Conservation (phyloP, 2,888 invertebrate genomes). For the Scotopteryx bipunctaria region DNA sequence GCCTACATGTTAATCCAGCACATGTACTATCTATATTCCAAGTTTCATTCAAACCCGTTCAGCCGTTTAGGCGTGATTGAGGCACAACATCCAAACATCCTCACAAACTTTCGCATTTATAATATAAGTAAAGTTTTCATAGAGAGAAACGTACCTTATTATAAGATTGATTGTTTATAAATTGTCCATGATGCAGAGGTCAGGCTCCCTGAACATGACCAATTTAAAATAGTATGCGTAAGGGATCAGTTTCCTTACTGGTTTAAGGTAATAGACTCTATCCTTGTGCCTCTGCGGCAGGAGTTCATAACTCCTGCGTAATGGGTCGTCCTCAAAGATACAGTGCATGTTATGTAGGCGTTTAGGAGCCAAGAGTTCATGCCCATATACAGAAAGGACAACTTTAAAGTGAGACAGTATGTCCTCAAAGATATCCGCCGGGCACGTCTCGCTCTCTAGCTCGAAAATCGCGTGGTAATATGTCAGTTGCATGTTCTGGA, state of each 20-base stretch:
- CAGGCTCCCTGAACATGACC: not conserved
- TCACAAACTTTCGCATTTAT: too few relatives aligned
- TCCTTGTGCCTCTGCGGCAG: not conserved
- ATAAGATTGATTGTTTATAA: not conserved
- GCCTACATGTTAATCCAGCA: too few relatives aligned
- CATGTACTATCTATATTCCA: too few relatives aligned
- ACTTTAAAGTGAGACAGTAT: constrained; percentile 2
- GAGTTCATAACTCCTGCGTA: not conserved
- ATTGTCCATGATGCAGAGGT: constrained; percentile 12
- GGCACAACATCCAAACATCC: too few relatives aligned
- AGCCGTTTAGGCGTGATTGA: too few relatives aligned
- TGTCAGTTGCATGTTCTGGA: constrained; percentile 16
- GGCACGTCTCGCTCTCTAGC: not conserved
- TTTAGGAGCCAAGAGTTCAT: not conserved
- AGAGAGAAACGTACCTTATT: not conserved
- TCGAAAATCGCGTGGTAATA: constrained; percentile 17
- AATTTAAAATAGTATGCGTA: constrained; percentile 3
- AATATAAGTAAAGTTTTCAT: too few relatives aligned
- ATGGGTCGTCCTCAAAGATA: constrained; percentile 18
- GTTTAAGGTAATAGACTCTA: not conserved
- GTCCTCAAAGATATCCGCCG: constrained; percentile 8
- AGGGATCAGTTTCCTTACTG: not conserved
- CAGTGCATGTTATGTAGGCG: constrained; percentile 11
- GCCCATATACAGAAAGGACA: constrained; percentile 12
- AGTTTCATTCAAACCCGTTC: too few relatives aligned